Evolutionary conservation across 1,140 invertebrate species (phyloP), one percentile per base, ranked within the genome.

Genomic region (Drosophila kikkawai): DNA sequence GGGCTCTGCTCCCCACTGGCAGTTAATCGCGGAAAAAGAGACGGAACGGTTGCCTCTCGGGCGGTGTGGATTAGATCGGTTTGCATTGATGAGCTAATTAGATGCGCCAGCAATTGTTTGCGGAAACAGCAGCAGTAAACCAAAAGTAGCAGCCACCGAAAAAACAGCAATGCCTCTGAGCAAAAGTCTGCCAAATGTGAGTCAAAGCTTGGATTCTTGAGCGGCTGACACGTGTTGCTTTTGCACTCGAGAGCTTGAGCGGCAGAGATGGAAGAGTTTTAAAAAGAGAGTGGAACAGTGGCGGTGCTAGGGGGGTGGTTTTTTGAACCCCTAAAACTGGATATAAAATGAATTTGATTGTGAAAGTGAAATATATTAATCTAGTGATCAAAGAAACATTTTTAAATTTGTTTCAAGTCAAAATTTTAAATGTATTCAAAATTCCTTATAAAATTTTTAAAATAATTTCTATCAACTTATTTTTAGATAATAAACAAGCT

Each of bases 161-260:
- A 57, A 29, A 50, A 68, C 66, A 58, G 65, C 71, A 77, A 90
- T 90, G 85, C 85, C 85, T 45, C 22, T 74, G 36, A 79, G 19
- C 32, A 60, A 64, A 44, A 70, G 73, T 64, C 26, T 70, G 32
- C 60, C 61, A 26, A 84, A 66, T 64, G 85, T 88, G 42, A 88
- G 80, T 87, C 34, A 6, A 37, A 19, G 13, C 22, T 39, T 11
- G 22, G 39, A 41, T 26, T 50, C n/a, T 37, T 17, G 22, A 55
- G 63, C 34, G 32, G 26, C 48, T 85, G 86, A 90, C 85, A 90
- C 85, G 85, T 90, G 85, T 90, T 85, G 85, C 56, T 79, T 88
- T 79, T 75, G 63, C 66, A 63, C 50, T 60, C 17, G 22, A 34
- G 29, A 37, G 42, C 34, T 26, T 7, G 32, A 65, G 26, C 65